These are phyloP conservation scores for Thalassarche chlororhynchos DNA, from an alignment of 2,113 vertebrate genomes.

Conservation along the genomic window DNA sequence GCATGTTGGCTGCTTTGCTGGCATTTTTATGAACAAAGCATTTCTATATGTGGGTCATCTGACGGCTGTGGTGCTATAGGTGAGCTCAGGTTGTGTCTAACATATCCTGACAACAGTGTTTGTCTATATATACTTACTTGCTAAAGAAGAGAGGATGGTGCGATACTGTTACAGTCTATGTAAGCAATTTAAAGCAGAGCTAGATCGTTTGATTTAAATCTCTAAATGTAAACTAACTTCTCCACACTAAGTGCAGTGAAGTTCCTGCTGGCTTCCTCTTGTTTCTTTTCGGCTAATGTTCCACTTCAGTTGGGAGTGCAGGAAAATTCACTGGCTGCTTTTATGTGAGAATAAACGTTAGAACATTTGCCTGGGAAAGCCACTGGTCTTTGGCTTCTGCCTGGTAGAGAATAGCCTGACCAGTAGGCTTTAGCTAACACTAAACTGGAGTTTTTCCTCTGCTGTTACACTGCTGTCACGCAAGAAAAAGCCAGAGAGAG, in stretches of 20 bases:
- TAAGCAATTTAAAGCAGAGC: not conserved
- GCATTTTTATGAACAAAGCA: not conserved
- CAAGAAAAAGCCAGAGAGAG: not conserved
- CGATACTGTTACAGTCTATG: not conserved
- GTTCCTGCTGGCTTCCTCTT: not conserved
- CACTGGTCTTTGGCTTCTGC: not conserved
- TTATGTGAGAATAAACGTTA: not conserved
- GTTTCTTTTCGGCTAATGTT: not conserved
- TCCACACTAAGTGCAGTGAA: not conserved
- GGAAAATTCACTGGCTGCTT: not conserved
- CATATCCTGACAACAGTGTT: not conserved
- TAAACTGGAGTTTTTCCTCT: not conserved
- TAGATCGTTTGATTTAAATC: not conserved
- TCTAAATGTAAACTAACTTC: not conserved
- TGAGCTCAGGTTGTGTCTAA: not conserved
- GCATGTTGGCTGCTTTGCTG: not conserved
- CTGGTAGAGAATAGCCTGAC: not conserved
- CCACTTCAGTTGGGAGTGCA: not conserved
- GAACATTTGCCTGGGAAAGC: not conserved
- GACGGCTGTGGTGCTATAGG: not conserved
- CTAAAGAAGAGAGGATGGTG: not conserved
- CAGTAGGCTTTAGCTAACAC: not conserved
- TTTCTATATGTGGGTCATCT: not conserved
- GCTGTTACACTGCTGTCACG: not conserved
- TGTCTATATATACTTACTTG: not conserved